Conservation (phyloP, 1,140 invertebrate species). For the Drosophila bocqueti region DNA sequence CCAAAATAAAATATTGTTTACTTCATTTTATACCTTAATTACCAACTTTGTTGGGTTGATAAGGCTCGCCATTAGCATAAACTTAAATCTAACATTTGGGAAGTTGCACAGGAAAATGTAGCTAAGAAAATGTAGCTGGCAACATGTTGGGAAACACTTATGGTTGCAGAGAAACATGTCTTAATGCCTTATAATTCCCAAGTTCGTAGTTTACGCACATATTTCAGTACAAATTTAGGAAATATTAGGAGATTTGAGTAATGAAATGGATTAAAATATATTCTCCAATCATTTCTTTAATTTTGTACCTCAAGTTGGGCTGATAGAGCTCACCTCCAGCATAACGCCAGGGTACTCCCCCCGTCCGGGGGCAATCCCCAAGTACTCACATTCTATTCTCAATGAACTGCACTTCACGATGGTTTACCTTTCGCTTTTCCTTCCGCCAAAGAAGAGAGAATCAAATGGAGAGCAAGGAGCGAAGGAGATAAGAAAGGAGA, state of each 20-base stretch:
- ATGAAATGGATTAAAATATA: background rate
- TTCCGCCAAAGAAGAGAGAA: background rate
- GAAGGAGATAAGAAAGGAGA: background rate
- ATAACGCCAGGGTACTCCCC: constrained; percentile 6
- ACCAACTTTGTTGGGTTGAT: too few species aligned
- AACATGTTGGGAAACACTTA: background rate
- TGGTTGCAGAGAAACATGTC: background rate
- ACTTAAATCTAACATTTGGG: background rate
- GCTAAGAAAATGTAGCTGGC: background rate
- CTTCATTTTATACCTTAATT: background rate
- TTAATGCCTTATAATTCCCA: background rate
- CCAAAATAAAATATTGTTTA: too few species aligned
- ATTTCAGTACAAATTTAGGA: background rate
- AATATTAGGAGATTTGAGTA: background rate
- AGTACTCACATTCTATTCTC: background rate
- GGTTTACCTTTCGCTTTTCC: background rate
- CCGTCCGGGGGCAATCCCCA: background rate
- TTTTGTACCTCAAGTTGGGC: too few species aligned
- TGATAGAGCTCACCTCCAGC: background rate
- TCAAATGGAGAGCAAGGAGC: background rate
- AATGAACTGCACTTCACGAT: constrained; percentile 9
- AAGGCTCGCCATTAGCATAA: too few species aligned
- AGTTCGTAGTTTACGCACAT: background rate
- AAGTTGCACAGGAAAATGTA: too few species aligned
- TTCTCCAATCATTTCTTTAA: too few species aligned